Conservation (phyloP, 2,797 vertebrate genomes). For the Siniperca undulata region DNA sequence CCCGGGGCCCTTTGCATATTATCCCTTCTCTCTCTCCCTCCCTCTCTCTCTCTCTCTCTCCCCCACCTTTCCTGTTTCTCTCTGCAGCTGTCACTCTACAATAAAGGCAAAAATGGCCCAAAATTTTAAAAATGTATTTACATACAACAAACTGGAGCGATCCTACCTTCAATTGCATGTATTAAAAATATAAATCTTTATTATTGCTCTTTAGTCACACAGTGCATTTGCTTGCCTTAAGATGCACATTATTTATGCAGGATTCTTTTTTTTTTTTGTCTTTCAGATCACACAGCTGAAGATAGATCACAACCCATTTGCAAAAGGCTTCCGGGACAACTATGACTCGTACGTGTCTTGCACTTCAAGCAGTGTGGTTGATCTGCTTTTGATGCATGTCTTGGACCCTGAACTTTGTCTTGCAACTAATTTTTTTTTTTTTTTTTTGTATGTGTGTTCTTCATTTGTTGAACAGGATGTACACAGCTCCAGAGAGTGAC, state of each 20-base stretch:
- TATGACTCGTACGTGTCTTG: constrained; percentile 95
- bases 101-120: too few species aligned
- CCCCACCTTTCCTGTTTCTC: too few species aligned
- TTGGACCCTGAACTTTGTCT: not conserved
- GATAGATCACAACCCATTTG: constrained; percentile 99
- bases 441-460: not conserved
- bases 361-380: not conserved
- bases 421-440: constrained; percentile 1
- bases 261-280: constrained; percentile 14
- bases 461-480: constrained; percentile 89
- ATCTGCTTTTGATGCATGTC: not conserved
- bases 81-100: too few species aligned
- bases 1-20: too few species aligned
- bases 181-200: not conserved
- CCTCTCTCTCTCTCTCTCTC: too few species aligned
- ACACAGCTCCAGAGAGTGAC: constrained; percentile 98
- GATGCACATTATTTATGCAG: constrained; percentile 24
- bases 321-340: constrained; percentile 99
- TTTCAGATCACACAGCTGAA: constrained; percentile 97
- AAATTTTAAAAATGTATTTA: not conserved
- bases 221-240: not conserved
- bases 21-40: too few species aligned
- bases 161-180: not conserved
- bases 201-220: not conserved
- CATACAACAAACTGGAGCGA: not conserved